Evolutionary conservation across 1,140 invertebrate genomes (phyloP).

Genomic region (Teleopsis dalmanni): DNA sequence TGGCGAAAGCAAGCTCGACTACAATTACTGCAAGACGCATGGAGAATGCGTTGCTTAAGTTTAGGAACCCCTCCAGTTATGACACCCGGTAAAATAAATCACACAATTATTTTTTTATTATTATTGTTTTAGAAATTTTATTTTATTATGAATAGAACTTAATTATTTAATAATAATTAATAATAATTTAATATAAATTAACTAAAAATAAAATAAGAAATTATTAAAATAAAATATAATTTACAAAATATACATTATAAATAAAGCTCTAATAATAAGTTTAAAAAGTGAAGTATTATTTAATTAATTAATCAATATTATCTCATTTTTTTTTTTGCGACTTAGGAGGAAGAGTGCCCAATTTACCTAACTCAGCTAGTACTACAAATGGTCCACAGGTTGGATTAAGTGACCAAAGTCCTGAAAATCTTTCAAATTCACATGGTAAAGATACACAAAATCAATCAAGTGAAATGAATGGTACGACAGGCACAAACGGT

Average conservation of each 20-base stretch:
- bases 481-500: neutral
- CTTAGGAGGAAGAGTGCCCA: neutral
- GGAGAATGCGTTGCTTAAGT: conserved; percentile 79
- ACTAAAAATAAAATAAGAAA: neutral
- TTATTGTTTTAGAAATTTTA: no score
- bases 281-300: no score
- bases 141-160: no score
- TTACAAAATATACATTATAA: no score
- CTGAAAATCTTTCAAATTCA: conserved; percentile 30
- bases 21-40: conserved; percentile 78
- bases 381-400: neutral
- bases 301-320: no score
- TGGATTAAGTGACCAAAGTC: conserved; percentile 3
- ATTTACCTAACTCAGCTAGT: conserved; percentile 1
- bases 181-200: no score
- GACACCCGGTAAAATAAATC: conserved; percentile 43
- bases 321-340: no score
- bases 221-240: no score
- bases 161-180: no score
- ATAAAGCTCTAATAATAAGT: no score
- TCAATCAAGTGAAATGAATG: neutral
- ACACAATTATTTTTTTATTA: no score
- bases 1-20: conserved; percentile 80
- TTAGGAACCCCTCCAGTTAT: conserved; percentile 56
- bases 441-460: conserved; percentile 2